A percentile compares a stretch with the other conserved stretches of the same genome.
phyloP scores from a whole-genome alignment of 2,888 invertebrate genomes.

The Tinea semifulvella region DNA sequence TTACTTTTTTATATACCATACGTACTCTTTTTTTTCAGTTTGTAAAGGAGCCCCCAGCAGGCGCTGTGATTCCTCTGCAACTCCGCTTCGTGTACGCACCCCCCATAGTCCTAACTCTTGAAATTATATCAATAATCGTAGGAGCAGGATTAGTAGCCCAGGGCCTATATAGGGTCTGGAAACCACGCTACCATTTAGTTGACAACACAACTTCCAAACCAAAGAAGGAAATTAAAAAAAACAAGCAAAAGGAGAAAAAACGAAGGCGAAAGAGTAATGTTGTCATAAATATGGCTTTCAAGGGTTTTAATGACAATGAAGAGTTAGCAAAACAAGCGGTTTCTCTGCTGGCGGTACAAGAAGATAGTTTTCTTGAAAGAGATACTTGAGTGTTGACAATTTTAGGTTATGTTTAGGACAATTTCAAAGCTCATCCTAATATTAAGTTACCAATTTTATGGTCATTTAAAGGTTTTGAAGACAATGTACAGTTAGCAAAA shows the following conservation, averaged over 20 bases:
- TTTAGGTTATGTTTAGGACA: too few relatives aligned
- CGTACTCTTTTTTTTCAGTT: conserved; percentile 30
- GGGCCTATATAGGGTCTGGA: conserved; percentile 39
- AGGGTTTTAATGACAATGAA: conserved; percentile 35
- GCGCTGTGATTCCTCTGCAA: conserved; percentile 46
- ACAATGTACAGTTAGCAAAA: too few relatives aligned
- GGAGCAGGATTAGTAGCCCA: conserved; percentile 53
- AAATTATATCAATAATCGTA: conserved; percentile 46
- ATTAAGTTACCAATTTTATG: too few relatives aligned
- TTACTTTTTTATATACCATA: background rate
- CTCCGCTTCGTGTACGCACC: conserved; percentile 61
- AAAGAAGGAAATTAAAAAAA: conserved; percentile 18
- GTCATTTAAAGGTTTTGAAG: too few relatives aligned
- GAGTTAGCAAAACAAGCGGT: conserved; percentile 42
- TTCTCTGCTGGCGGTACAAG: conserved; percentile 39
- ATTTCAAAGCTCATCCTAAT: too few relatives aligned
- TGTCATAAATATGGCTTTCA: conserved; percentile 34
- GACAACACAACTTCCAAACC: conserved; percentile 23
- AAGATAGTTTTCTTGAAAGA: conserved; percentile 36
- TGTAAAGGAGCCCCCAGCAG: conserved; percentile 46
- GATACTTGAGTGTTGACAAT: conserved; percentile 7
- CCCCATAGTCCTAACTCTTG: conserved; percentile 48
- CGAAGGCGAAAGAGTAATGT: conserved; percentile 31
- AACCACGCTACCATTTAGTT: conserved; percentile 39
- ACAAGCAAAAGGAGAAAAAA: background rate